These are phyloP conservation scores for Sparus aurata DNA, from an alignment of 2,797 vertebrate species.

Conservation along the genomic window DNA sequence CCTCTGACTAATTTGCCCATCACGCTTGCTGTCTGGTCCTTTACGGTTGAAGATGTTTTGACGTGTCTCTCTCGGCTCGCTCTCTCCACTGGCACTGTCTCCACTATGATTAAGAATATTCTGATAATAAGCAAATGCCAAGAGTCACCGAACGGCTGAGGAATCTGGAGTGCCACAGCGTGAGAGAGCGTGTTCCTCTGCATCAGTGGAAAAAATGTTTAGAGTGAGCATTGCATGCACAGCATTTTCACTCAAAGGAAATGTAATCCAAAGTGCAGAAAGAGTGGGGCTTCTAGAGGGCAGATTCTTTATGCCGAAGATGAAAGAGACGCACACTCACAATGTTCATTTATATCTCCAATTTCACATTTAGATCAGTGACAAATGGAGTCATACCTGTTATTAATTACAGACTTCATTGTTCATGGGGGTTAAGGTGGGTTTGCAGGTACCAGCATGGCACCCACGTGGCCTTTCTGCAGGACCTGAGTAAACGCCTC, in stretches of 20 bases:
- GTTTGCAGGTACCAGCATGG: slow-evolving; percentile 55
- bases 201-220: slow-evolving; percentile 74
- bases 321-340: slow-evolving; percentile 64
- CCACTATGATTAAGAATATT: slow-evolving; percentile 85
- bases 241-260: slow-evolving; percentile 78
- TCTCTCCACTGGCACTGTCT: slow-evolving; percentile 84
- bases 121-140: slow-evolving; percentile 84
- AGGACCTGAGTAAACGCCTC: slow-evolving; percentile 52
- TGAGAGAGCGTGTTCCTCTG: slow-evolving; percentile 73
- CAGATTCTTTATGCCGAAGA: slow-evolving; percentile 68
- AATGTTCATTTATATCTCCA: slow-evolving; percentile 62
- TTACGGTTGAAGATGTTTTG: slow-evolving; percentile 87
- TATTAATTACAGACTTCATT: slow-evolving; percentile 50
- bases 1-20: slow-evolving; percentile 87
- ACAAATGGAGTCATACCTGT: slow-evolving; percentile 42
- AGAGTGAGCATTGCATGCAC: slow-evolving; percentile 74
- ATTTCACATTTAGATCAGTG: slow-evolving; percentile 60
- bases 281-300: slow-evolving; percentile 69
- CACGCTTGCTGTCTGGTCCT: slow-evolving; percentile 85
- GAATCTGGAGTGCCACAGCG: slow-evolving; percentile 69
- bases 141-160: slow-evolving; percentile 79
- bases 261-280: slow-evolving; percentile 76
- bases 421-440: slow-evolving; percentile 27
- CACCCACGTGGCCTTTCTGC: slow-evolving; percentile 63
- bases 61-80: slow-evolving; percentile 83